phyloP scores from a whole-genome alignment of 2,888 invertebrate genomes.

The Dioctria rufipes region DNA sequence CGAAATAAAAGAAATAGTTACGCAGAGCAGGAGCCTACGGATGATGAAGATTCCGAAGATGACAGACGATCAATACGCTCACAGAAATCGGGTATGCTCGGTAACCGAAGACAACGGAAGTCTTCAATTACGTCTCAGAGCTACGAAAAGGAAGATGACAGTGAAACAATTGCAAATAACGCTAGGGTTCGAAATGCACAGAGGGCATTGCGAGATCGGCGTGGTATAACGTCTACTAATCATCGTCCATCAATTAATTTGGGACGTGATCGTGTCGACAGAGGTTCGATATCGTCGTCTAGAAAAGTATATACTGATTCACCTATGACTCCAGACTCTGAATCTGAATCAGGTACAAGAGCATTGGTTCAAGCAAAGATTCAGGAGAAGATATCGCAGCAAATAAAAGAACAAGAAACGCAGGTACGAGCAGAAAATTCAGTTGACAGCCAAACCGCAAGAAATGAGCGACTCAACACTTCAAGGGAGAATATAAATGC shows the following conservation, averaged over 20 bases:
- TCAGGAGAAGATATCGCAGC: constrained; percentile 67
- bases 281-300: constrained; percentile 59
- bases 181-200: constrained; percentile 63
- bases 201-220: constrained; percentile 58
- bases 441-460: constrained; percentile 2
- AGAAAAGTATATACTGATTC: constrained; percentile 67
- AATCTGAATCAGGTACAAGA: constrained; percentile 66
- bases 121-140: constrained; percentile 68
- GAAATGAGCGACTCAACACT: not conserved
- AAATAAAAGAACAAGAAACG: constrained; percentile 56
- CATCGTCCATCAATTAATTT: constrained; percentile 61
- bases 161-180: constrained; percentile 57
- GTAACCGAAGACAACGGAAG: constrained; percentile 64
- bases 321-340: constrained; percentile 66
- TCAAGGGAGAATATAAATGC: constrained; percentile 5
- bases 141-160: constrained; percentile 64
- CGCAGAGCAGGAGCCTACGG: constrained; percentile 72
- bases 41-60: constrained; percentile 78
- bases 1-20: constrained; percentile 72
- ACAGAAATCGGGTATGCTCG: constrained; percentile 67
- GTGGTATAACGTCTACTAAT: constrained; percentile 26
- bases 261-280: constrained; percentile 56
- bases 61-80: constrained; percentile 70
- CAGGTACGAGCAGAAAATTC: constrained; percentile 51
- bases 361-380: constrained; percentile 71